phyloP scores from a whole-genome alignment of 2,888 invertebrate genomes.

The Koerneria pararmatus region DNA sequence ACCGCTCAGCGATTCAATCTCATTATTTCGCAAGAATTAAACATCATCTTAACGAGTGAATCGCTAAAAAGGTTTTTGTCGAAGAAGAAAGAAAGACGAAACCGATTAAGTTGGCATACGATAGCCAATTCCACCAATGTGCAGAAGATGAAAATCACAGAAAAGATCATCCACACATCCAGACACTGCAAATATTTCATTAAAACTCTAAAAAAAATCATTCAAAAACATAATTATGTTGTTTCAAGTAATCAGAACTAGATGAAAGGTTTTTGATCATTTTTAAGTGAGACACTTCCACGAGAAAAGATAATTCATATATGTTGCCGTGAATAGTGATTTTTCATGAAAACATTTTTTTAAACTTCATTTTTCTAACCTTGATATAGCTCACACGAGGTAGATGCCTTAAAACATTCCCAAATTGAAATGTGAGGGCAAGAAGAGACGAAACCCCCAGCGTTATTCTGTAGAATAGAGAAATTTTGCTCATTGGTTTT shows the following conservation, averaged over 20 bases:
- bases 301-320: background rate
- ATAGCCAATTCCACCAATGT: constrained; percentile 59
- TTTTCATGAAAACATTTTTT: too few species aligned
- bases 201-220: background rate
- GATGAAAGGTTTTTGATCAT: background rate
- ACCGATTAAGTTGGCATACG: constrained; percentile 55
- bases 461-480: constrained; percentile 45
- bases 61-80: too few species aligned
- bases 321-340: background rate
- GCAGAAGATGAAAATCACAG: constrained; percentile 57
- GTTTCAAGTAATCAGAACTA: background rate
- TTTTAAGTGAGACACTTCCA: background rate
- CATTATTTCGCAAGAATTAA: too few species aligned
- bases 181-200: constrained; percentile 41
- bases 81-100: too few species aligned
- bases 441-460: constrained; percentile 57
- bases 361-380: constrained; percentile 26
- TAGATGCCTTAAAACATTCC: constrained; percentile 59
- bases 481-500: too few species aligned
- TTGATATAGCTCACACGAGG: constrained; percentile 60
- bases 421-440: constrained; percentile 60
- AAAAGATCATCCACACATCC: constrained; percentile 59
- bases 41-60: too few species aligned
- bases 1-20: too few species aligned
- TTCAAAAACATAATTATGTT: background rate